phyloP scores from a whole-genome alignment of 2,797 vertebrate species.

The Cottoperca gobio region DNA sequence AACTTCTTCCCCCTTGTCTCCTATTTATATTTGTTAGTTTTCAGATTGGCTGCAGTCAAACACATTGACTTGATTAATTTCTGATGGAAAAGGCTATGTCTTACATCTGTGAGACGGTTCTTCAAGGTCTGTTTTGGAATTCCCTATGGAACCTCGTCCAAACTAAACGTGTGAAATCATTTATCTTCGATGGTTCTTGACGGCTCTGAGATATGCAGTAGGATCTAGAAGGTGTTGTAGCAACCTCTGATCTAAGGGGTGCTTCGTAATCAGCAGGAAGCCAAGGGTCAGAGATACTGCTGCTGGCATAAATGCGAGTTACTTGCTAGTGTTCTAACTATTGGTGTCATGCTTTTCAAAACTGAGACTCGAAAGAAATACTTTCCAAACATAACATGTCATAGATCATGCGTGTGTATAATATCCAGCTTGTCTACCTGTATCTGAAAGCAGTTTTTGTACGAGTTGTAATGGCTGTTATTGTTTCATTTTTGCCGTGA shows the following conservation, averaged over 20 bases:
- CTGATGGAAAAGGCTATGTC: not conserved
- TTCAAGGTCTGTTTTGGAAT: not conserved
- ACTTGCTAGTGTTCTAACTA: not conserved
- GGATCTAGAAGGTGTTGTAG: constrained; percentile 1
- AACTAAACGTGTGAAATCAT: not conserved
- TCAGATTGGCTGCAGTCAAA: not conserved
- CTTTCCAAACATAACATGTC: not conserved
- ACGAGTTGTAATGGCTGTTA: not conserved
- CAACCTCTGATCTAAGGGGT: not conserved
- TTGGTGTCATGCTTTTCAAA: not conserved
- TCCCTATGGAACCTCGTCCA: not conserved
- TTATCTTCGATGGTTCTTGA: constrained; percentile 1
- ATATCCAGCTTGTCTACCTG: not conserved
- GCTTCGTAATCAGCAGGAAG: constrained; percentile 8
- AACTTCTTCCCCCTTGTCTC: not conserved
- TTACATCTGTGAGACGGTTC: not conserved
- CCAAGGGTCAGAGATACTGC: not conserved
- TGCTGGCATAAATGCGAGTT: constrained; percentile 21
- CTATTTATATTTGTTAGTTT: not conserved
- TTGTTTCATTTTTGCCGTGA: not conserved
- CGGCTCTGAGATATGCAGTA: not conserved
- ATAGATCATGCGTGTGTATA: not conserved
- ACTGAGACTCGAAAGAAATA: too few species aligned
- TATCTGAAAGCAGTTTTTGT: not conserved
- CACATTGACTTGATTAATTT: not conserved